Base-by-base conservation (phyloP, 2,888 invertebrate genomes). In the Trichogramma dendrolimi region DNA sequence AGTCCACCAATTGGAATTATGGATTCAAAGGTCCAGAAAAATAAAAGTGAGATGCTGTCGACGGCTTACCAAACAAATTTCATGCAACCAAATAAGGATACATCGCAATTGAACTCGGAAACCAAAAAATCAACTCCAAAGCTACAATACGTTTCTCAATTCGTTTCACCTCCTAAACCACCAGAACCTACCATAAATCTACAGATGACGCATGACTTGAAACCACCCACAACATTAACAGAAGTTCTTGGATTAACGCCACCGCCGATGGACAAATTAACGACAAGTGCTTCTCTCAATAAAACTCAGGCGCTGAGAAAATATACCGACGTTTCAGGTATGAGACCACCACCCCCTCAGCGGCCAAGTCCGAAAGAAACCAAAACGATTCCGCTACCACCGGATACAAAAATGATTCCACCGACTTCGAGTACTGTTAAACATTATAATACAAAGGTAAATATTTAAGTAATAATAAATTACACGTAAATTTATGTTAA, bases 201-300 rank as follows among this genome's bases (percentile, higher is more conserved):
- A 6, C 3, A 49, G 4, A 65, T 62, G 71, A 72, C 7, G 71
- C 71, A 48, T 75, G 70, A 10, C 27, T 61, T 79, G 6, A 74
- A 75, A 57, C 77, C 78, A 46, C 77, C 78, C 11, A 75, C 78
- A 4, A 70, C 70, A 4, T 71, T 73, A 0, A 70, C 72, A 4
- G 73, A 75, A 4, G 79, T 79, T 8, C 68, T 79, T 42, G 79
- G 79, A 6, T 64, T 79, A 42, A 76, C 78, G 4, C 79, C 79
- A 42, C 79, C 79, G 4, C 78, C 78, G 0, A 69, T 77, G 1
- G 72, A 72, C 4, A 73, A 75, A 6, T 76, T 73, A 1, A 75
- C 76, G 0, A 69, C 66, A 14, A 65, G 68, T 41, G 72, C 76
- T 6, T 55, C 62, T n/a, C 72, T 73, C 5, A 71, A 73, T 48